Base-by-base conservation (phyloP, 2,888 invertebrate species). In the Eilema depressum region DNA sequence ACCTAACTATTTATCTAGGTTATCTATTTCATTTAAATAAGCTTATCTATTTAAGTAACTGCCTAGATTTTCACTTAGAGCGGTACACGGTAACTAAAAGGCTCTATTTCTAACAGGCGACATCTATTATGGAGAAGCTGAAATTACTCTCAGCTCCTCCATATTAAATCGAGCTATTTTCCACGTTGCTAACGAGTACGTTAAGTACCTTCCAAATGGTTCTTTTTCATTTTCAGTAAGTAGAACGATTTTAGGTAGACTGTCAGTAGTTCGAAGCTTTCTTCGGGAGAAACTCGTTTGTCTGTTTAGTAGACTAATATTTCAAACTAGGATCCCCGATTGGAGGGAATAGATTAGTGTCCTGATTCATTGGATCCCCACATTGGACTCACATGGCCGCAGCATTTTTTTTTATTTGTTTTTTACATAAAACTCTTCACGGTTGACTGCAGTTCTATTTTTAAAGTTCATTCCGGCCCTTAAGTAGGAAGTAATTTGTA, bases 71-170 rank as follows among this genome's bases (percentile, higher is more conserved):
- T 17, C 53, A n/a, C 53, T 53, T n/a, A 53, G 53, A n/a, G 53
- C 10, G 53, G n/a, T 53, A 53, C 53, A 53, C n/a, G 10, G 53
- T 53, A n/a, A 47, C 47, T 47, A 20, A 47, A 47, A 47, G 20
- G 14, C 3, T 26, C 26, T 26, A 26, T 28, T 59, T 25, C 8
- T n/a, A 53, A 20, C 7, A 53, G 20, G 53, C 53, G n/a, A 59
- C 57, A 59, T 59, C 14, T 25, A 59, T 25, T 59, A 59, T 59
- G 57, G 30, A 28, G 1, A 11, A 10, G n/a, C 12, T 30, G 30
- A 30, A 61, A 20, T 61, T 61, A 28, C 59, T 59, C 26, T 59
- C 17, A 26, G 25, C 59, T 59, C 59, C 26, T 59, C 59, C 59
- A 59, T 59, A 59, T 59, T 59, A 5, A 26, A 59, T 59, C 26